A percentile compares a stretch with the other conserved stretches of the same genome.
These are phyloP conservation scores for Quadroppia sp. DNA, from an alignment of 2,888 invertebrate genomes.

Conservation along the genomic window DNA sequence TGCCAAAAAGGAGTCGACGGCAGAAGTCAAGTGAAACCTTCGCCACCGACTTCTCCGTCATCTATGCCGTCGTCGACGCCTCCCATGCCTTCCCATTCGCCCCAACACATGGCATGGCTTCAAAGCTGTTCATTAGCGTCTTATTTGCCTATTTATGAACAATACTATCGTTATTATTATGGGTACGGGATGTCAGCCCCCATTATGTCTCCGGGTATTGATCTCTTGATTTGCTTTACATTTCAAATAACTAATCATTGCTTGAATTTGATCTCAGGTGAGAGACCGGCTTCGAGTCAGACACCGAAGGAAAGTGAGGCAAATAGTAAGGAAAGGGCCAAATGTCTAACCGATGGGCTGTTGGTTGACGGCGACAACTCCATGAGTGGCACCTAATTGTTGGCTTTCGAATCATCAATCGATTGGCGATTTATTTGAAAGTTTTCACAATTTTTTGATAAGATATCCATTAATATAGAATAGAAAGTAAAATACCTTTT, in stretches of 20 bases:
- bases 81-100: background rate
- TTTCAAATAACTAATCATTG: background rate
- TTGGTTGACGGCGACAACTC: background rate
- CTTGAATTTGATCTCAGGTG: background rate
- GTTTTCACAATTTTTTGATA: background rate
- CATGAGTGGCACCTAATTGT: slow-evolving; percentile 14
- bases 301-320: slow-evolving; percentile 3
- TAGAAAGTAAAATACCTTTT: no score
- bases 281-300: slow-evolving; percentile 17
- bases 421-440: slow-evolving; percentile 2
- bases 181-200: slow-evolving; percentile 37
- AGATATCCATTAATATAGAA: no score
- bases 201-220: background rate
- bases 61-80: background rate
- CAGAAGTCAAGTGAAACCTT: background rate
- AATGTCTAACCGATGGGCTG: slow-evolving; percentile 3
- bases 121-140: slow-evolving; percentile 32
- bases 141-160: slow-evolving; percentile 42
- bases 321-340: slow-evolving; percentile 25
- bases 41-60: slow-evolving; percentile 24
- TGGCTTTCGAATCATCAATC: background rate
- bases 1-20: slow-evolving; percentile 4
- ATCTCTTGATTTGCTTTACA: no score
- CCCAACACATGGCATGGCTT: background rate
- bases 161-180: slow-evolving; percentile 44